Evolutionary conservation across 2,797 vertebrate species (phyloP), one percentile per base, ranked within the genome.

Genomic region (Melopsittacus undulatus): DNA sequence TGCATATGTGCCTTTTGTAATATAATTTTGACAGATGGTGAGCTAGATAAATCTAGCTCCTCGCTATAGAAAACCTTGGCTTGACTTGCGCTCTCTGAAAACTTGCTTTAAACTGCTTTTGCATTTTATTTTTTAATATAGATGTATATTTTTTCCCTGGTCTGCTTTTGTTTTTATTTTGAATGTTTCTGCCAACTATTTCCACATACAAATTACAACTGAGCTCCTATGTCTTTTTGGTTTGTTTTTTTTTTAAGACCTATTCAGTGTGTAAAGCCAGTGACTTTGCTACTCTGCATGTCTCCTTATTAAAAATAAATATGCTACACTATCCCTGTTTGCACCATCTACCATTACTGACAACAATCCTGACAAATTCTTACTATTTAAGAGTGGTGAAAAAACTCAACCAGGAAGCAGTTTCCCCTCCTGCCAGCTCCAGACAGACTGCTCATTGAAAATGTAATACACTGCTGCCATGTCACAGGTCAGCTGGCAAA

Each of bases 401-500:
- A 92, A 91, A 96, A 69, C 88, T 96, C 90, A 80, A 90, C 75
- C 97, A 97, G 97, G 97, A 98, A 98, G 98, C 98, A 92, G 95
- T 97, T 98, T 98, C 97, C 97, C 97, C 95, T 96, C 96, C 97
- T 96, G 95, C 95, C 97, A 97, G 97, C 98, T 98, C 98, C 98
- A 98, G 97, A 97, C 98, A 98, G 96, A 90, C 98, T 98, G 98
- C 99, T 99, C 99, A 99, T 99, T 99, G 99, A 98, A 99, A 99
- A 99, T 99, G 99, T 99, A 99, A 99, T 99, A 99, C 99, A 99
- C 98, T 99, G 98, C 99, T 98, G 98, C 98, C 96, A 98, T 99
- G 99, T 99, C 99, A 99, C 99, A 99, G 99, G 99, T 99, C 99
- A 99, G 98, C 98, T 98, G 98, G 99, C 99, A 99, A 99, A 98